Percentiles rank a stretch among this genome's conserved stretches.
Conservation (phyloP, 1,140 invertebrate species). For the Helicoverpa zea region DNA sequence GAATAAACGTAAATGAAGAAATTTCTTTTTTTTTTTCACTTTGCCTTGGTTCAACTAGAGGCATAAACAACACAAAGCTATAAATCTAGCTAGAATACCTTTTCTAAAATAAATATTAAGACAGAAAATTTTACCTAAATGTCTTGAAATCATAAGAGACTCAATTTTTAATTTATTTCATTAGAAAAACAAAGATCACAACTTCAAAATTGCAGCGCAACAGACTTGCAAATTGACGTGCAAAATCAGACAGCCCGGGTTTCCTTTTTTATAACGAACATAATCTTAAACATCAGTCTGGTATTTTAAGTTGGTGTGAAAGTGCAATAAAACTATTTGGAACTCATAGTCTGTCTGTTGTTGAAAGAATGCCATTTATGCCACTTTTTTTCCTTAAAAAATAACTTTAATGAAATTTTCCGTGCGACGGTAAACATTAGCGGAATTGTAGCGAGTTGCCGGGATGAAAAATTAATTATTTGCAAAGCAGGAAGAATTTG, state of each 20-base stretch:
- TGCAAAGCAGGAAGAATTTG: not conserved
- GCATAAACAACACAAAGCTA: too few relatives aligned
- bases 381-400: constrained; percentile 4
- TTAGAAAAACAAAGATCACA: not conserved
- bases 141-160: not conserved
- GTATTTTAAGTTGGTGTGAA: constrained; percentile 32
- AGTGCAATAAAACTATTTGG: constrained; percentile 40
- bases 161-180: not conserved
- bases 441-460: not conserved
- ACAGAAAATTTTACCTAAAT: too few relatives aligned
- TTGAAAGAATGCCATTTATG: not conserved
- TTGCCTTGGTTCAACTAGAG: too few relatives aligned
- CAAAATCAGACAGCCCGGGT: not conserved
- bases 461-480: not conserved
- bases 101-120: too few relatives aligned
- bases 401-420: not conserved
- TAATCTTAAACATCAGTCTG: not conserved
- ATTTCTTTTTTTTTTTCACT: too few relatives aligned
- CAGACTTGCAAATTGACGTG: not conserved
- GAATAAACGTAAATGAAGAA: too few relatives aligned
- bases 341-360: constrained; percentile 5
- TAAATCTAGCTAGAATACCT: too few relatives aligned
- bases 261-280: not conserved
- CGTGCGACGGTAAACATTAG: constrained; percentile 15
- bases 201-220: not conserved